A percentile compares a stretch with the other conserved stretches of the same genome.
Conservation (phyloP, 2,113 vertebrate genomes). For the Mastomys natalensis region DNA sequence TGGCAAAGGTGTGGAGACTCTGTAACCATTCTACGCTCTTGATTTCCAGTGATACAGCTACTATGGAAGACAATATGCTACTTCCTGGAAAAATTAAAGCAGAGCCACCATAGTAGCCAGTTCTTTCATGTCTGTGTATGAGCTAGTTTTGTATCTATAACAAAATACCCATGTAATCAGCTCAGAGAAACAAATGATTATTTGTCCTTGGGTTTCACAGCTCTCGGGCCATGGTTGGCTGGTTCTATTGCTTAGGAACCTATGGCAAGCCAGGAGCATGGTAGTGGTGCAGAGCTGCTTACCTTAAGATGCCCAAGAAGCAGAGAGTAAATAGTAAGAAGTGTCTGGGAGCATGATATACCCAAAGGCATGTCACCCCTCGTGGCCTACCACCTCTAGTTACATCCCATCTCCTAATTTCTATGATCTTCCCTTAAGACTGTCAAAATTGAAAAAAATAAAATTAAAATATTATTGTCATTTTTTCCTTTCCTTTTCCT, state of each 20-base stretch:
- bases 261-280: neutral
- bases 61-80: neutral
- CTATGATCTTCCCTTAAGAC: neutral
- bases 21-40: neutral
- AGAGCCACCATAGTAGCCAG: neutral
- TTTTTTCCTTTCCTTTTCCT: neutral
- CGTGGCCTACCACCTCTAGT: neutral
- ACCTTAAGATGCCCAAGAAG: neutral
- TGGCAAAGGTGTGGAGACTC: neutral
- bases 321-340: neutral
- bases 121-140: neutral
- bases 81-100: neutral
- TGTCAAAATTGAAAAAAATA: neutral
- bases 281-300: neutral
- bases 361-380: neutral
- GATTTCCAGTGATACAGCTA: neutral
- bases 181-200: neutral
- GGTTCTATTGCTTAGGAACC: neutral
- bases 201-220: neutral
- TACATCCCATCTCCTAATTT: neutral
- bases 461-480: neutral
- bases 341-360: neutral
- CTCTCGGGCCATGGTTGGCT: neutral
- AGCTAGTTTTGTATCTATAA: neutral
- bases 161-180: neutral